Base-by-base conservation (phyloP, 2,888 invertebrate genomes). In the Rotaria macrura region DNA sequence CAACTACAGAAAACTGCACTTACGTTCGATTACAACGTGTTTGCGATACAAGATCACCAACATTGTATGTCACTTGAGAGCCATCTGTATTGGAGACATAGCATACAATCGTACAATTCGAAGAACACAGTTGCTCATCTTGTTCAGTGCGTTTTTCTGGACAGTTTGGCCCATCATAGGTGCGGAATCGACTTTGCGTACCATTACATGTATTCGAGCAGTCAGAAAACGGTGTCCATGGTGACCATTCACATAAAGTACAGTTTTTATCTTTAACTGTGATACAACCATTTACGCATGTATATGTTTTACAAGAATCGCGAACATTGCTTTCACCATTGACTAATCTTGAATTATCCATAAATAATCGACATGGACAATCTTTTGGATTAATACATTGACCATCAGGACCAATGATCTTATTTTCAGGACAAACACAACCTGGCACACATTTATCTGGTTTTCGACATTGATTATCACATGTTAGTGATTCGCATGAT, bases 381-480 rank as follows among this genome's bases (percentile, higher is more conserved):
- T 84, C 84, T 34, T 49, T 55, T 10, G 25, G 47, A 38, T 84
- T 40, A 14, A 86, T 34, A 74, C 86, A 86, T 40, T 79, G 38
- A 10, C 74, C 84, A 34, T 52, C 20, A 6, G 74, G 57, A 29
- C 72, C 84, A 52, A 84, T 84, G 34, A 84, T 79, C 47, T 84
- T 54, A 12, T 84, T 83, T 25, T 57, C 57, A 12, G 86, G 86
- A 83, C 86, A 86, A 29, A 57, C 14, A 54, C 86, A 86, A 47
- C 86, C 86, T 25, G 86, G 86, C 38, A 38, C 47, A 49, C 86
- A 86, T 47, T 74, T 86, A 17, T 86, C 86, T 72, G 86, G 86
- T 38, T 84, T 23, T 40, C 43, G 84, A 57, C 86, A 86, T n/a
- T 54, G 47, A 38, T 74, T 52, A 14, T 72, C 25, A 49, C 86